These are phyloP conservation scores for Oreamnos americanus DNA, from an alignment of 2,113 vertebrate genomes.

Conservation along the genomic window DNA sequence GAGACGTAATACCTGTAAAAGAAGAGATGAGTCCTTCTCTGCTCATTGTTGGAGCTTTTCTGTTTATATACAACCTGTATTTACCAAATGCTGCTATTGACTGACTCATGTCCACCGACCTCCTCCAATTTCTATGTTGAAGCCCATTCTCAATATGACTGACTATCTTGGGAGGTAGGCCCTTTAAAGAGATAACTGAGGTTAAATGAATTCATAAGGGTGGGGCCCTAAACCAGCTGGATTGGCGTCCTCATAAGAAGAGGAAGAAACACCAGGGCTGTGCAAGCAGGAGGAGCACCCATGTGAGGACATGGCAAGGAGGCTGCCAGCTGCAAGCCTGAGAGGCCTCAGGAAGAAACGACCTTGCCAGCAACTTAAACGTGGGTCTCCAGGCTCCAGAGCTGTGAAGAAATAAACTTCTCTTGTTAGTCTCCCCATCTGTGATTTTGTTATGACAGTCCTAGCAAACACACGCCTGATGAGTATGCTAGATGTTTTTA, in stretches of 20 bases:
- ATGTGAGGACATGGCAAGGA: background rate
- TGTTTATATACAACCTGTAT: background rate
- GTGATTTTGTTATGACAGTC: background rate
- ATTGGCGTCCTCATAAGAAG: background rate
- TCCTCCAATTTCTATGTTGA: background rate
- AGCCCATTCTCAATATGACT: background rate
- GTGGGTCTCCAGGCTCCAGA: background rate
- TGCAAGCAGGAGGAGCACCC: background rate
- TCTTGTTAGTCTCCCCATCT: background rate
- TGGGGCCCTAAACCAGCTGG: background rate
- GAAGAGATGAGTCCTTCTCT: background rate
- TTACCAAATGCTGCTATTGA: background rate
- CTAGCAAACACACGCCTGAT: background rate
- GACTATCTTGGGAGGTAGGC: background rate
- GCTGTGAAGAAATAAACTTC: background rate
- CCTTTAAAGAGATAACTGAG: background rate
- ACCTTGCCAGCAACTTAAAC: background rate
- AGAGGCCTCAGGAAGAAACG: background rate
- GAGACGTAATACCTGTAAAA: background rate
- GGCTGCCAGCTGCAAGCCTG: background rate
- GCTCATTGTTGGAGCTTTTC: background rate
- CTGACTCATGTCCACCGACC: background rate
- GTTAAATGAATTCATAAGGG: background rate
- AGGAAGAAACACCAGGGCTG: background rate
- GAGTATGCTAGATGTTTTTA: background rate